Conservation (phyloP, 2,888 invertebrate genomes). For the Odontocolon sp. region DNA sequence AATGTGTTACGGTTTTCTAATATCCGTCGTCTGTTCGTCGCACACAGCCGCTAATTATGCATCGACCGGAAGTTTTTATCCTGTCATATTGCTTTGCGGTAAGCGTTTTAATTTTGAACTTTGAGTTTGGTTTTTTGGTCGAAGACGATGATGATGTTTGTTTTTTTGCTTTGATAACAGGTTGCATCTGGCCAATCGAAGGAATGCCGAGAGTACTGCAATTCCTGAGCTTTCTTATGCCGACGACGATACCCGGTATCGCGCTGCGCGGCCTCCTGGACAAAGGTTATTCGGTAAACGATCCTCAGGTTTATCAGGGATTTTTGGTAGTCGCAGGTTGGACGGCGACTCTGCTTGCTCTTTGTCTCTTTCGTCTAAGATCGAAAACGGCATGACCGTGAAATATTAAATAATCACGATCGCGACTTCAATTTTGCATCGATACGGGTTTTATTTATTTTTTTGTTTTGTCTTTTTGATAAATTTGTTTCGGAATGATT, state of each 20-base stretch:
- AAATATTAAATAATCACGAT: background rate
- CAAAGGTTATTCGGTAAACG: conserved; percentile 87
- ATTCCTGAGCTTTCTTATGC: conserved; percentile 86
- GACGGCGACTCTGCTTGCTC: conserved; percentile 83
- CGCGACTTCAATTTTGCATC: background rate
- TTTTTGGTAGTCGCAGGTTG: conserved; percentile 86
- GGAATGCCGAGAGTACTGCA: conserved; percentile 85
- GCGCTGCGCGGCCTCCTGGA: conserved; percentile 89
- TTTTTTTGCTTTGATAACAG: conserved; percentile 75
- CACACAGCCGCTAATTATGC: conserved; percentile 92
- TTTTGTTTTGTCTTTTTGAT: conserved; percentile 7
- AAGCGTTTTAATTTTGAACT: conserved; percentile 77
- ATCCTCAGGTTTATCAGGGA: conserved; percentile 88
- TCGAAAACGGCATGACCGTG: conserved; percentile 69
- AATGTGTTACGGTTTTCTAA: conserved; percentile 92
- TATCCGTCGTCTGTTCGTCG: conserved; percentile 90
- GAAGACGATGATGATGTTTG: background rate
- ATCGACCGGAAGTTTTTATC: conserved; percentile 94
- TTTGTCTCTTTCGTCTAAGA: conserved; percentile 83
- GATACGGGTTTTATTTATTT: conserved; percentile 3
- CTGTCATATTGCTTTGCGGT: conserved; percentile 94
- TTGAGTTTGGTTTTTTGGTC: conserved; percentile 1
- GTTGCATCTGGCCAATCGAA: conserved; percentile 87
- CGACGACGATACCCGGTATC: conserved; percentile 90
- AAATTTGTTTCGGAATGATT: background rate